These are phyloP conservation scores for Limnephilus rhombicus DNA, from an alignment of 2,888 invertebrate genomes.

Conservation along the genomic window DNA sequence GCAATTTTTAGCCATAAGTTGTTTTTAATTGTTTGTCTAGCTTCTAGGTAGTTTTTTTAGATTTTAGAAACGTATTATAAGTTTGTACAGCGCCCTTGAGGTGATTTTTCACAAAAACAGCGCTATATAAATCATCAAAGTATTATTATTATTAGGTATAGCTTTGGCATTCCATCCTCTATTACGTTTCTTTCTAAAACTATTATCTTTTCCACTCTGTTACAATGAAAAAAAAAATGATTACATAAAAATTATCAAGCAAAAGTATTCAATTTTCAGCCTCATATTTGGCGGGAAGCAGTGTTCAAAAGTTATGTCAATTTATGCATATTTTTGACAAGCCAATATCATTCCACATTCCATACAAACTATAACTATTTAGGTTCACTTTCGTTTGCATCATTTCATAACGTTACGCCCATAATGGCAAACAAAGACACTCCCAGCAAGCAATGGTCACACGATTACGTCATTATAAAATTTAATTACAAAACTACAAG, in stretches of 20 bases:
- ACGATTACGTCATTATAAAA: constrained; percentile 15
- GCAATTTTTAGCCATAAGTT: too few species aligned
- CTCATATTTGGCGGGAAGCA: constrained; percentile 13
- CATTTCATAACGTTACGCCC: constrained; percentile 2
- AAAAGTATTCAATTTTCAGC: neutral
- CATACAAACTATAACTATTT: neutral
- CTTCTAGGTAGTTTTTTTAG: too few species aligned
- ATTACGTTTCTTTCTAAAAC: too few species aligned
- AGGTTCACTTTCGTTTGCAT: neutral
- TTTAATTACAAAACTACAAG: neutral
- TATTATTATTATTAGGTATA: too few species aligned
- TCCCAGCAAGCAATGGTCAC: neutral
- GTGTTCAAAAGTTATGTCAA: neutral
- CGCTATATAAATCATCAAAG: too few species aligned
- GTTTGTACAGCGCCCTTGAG: too few species aligned
- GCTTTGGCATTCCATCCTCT: too few species aligned
- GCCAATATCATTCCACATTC: neutral
- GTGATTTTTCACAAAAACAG: too few species aligned
- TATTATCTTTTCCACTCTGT: too few species aligned
- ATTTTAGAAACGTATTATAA: too few species aligned
- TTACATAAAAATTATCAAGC: neutral
- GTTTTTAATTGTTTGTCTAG: too few species aligned
- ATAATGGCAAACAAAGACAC: constrained; percentile 20
- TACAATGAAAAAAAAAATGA: neutral
- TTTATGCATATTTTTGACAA: neutral